phyloP scores from a whole-genome alignment of 2,113 vertebrate genomes.

The Xyrauchen texanus region DNA sequence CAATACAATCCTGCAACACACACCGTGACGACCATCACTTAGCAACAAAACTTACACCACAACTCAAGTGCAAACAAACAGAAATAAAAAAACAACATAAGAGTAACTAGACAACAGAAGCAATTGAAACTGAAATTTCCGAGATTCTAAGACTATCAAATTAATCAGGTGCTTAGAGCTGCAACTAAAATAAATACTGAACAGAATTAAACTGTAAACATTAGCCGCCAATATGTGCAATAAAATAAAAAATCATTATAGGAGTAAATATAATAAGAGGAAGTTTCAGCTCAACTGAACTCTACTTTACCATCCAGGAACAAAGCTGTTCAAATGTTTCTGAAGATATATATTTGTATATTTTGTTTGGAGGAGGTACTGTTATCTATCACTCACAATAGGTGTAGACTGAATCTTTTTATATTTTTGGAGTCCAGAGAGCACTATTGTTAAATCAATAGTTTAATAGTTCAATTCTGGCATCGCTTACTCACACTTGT shows the following conservation, averaged over 20 bases:
- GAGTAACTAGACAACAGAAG: slow-evolving; percentile 44
- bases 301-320: not conserved
- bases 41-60: slow-evolving; percentile 86
- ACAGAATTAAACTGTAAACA: slow-evolving; percentile 9
- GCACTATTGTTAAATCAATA: too few relatives aligned
- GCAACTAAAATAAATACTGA: slow-evolving; percentile 12
- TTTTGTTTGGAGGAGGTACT: not conserved
- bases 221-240: slow-evolving; percentile 10
- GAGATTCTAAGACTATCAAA: not conserved
- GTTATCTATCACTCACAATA: not conserved
- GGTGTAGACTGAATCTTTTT: not conserved
- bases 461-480: too few relatives aligned
- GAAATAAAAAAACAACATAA: slow-evolving; percentile 54
- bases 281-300: not conserved
- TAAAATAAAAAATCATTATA: not conserved
- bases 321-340: not conserved
- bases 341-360: not conserved
- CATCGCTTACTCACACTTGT: not conserved
- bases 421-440: not conserved
- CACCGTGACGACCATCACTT: slow-evolving; percentile 91
- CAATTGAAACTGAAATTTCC: slow-evolving; percentile 26
- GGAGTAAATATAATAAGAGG: not conserved
- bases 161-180: not conserved
- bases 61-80: slow-evolving; percentile 83
- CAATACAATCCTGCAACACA: slow-evolving; percentile 99